Percentiles rank a stretch among this genome's conserved stretches.
These are phyloP conservation scores for Chesias legatella DNA, from an alignment of 2,888 invertebrate genomes.

Conservation along the genomic window DNA sequence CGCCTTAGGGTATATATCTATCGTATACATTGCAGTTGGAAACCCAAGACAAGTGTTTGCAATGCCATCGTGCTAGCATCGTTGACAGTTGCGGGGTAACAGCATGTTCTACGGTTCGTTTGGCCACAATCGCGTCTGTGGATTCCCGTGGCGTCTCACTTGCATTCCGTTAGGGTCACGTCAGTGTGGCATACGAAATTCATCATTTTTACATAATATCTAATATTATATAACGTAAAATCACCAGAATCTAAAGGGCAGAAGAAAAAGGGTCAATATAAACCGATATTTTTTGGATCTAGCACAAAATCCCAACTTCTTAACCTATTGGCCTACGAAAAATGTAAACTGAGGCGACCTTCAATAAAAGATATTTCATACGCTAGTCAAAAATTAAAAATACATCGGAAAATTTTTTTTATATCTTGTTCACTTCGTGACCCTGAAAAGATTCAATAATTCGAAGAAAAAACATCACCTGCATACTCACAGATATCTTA, in stretches of 20 bases:
- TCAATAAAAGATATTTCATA: too few relatives aligned
- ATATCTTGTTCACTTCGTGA: too few relatives aligned
- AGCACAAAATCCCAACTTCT: too few relatives aligned
- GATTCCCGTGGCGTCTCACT: slow-evolving; percentile 49
- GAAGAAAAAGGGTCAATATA: too few relatives aligned
- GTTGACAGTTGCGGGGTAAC: slow-evolving; percentile 60
- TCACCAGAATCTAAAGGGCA: too few relatives aligned
- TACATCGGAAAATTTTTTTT: too few relatives aligned
- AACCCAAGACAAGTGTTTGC: slow-evolving; percentile 7
- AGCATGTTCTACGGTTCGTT: slow-evolving; percentile 66
- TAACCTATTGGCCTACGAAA: too few relatives aligned
- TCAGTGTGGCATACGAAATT: slow-evolving; percentile 32
- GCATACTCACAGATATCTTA: slow-evolving; percentile 2
- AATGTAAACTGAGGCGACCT: too few relatives aligned
- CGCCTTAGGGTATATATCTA: too few relatives aligned
- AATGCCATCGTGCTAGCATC: slow-evolving; percentile 9
- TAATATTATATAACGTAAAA: not conserved
- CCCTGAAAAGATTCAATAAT: too few relatives aligned
- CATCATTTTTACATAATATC: slow-evolving; percentile 2
- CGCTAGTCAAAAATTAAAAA: too few relatives aligned
- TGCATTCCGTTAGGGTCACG: slow-evolving; percentile 15
- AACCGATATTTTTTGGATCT: too few relatives aligned
- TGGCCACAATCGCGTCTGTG: slow-evolving; percentile 69
- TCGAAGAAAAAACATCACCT: not conserved
- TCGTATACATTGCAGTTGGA: not conserved